These are phyloP conservation scores for Luffia ferchaultella DNA, from an alignment of 2,888 invertebrate genomes.

Conservation along the genomic window DNA sequence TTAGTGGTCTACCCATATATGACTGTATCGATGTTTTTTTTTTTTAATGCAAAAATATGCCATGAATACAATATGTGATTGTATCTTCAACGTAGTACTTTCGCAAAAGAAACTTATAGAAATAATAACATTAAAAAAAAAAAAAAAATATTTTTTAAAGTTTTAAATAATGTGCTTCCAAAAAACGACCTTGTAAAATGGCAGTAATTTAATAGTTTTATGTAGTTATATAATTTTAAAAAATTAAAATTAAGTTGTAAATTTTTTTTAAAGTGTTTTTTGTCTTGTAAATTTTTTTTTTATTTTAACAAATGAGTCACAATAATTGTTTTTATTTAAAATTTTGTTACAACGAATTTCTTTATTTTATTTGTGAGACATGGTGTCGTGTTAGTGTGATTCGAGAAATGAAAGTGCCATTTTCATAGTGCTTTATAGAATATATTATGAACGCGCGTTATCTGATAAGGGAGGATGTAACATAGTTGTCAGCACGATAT, in stretches of 20 bases:
- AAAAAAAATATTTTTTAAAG: background rate
- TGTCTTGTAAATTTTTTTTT: background rate
- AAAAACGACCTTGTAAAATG: background rate
- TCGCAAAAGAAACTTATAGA: background rate
- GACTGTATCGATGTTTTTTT: background rate
- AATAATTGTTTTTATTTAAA: background rate
- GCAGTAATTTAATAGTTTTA: background rate
- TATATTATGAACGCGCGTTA: too few relatives aligned
- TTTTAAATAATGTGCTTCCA: background rate
- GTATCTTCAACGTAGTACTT: background rate
- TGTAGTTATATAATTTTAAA: background rate
- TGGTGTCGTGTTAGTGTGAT: conserved; percentile 26
- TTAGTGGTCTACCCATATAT: too few relatives aligned
- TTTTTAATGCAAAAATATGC: background rate
- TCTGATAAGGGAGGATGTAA: too few relatives aligned
- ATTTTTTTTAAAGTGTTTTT: background rate
- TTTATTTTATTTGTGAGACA: background rate
- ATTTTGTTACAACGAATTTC: background rate
- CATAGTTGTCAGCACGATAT: too few relatives aligned
- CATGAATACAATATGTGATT: background rate
- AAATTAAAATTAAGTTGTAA: background rate
- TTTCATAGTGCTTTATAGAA: conserved; percentile 39
- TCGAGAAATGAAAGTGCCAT: conserved; percentile 45
- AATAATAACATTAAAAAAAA: background rate
- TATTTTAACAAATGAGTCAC: background rate